Evolutionary conservation across 2,888 invertebrate species (phyloP).

Genomic region (Dynastes tityus): DNA sequence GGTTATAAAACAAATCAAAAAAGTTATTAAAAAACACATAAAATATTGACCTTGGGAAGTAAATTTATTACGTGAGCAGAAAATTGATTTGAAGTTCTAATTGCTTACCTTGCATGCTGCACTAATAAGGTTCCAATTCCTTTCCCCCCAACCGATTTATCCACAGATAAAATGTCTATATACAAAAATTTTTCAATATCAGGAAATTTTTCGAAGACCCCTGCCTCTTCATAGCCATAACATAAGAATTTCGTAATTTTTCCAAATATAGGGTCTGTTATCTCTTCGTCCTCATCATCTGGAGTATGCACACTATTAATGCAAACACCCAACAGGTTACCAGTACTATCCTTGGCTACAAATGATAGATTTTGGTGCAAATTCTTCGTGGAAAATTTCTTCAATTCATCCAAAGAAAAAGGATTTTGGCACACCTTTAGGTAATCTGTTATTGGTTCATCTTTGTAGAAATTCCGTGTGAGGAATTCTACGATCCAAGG

Average conservation of each 20-base stretch:
- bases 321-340: conserved; percentile 72
- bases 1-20: no score
- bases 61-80: no score
- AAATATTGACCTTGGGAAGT: no score
- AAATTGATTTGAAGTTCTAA: no score
- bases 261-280: conserved; percentile 76
- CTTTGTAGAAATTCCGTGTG: conserved; percentile 79
- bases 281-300: conserved; percentile 70
- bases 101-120: conserved; percentile 74
- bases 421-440: conserved; percentile 76
- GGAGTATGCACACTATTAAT: conserved; percentile 65
- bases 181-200: conserved; percentile 74
- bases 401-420: conserved; percentile 77
- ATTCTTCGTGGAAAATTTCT: conserved; percentile 75
- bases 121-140: conserved; percentile 80
- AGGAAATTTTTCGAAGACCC: conserved; percentile 75
- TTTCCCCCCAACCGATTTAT: conserved; percentile 76
- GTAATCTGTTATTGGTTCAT: conserved; percentile 80
- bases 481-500: conserved; percentile 73
- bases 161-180: conserved; percentile 79
- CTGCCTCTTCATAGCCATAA: conserved; percentile 73
- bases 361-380: conserved; percentile 76
- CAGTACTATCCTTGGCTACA: conserved; percentile 75
- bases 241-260: conserved; percentile 77
- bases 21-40: no score